Evolutionary conservation across 1,140 invertebrate species (phyloP).

Genomic region (Drosophila carrolli): DNA sequence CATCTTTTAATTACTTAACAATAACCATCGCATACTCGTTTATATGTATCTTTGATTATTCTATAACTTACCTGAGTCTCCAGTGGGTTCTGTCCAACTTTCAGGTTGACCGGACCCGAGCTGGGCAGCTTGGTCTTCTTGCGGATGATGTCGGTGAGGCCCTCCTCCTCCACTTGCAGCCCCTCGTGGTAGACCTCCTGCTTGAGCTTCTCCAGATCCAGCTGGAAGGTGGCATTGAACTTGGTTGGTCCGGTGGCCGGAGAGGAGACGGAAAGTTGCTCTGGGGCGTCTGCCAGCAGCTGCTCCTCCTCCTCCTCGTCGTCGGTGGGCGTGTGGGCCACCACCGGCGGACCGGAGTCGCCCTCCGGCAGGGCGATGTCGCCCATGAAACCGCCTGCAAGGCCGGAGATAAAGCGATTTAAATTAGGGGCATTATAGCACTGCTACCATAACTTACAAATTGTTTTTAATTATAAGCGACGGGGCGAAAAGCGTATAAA

Average conservation of each 20-base stretch:
- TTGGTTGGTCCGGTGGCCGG: slow-evolving; percentile 20
- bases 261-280: slow-evolving; percentile 7
- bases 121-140: slow-evolving; percentile 88
- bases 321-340: slow-evolving; percentile 84
- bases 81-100: slow-evolving; percentile 61
- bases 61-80: slow-evolving; percentile 48
- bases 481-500: slow-evolving; percentile 51
- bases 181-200: slow-evolving; percentile 92
- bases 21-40: too few species aligned
- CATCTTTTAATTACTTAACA: too few species aligned
- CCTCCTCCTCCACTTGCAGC: slow-evolving; percentile 92
- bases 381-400: slow-evolving; percentile 90
- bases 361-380: slow-evolving; percentile 91
- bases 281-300: slow-evolving; percentile 63
- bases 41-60: too few species aligned
- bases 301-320: slow-evolving; percentile 29
- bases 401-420: slow-evolving; percentile 30
- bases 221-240: slow-evolving; percentile 88
- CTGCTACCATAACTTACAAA: slow-evolving; percentile 41
- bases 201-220: slow-evolving; percentile 91
- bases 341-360: slow-evolving; percentile 62
- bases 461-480: slow-evolving; percentile 73
- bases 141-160: slow-evolving; percentile 89
- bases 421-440: slow-evolving; percentile 40
- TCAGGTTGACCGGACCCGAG: slow-evolving; percentile 14